Evolutionary conservation across 1,140 invertebrate genomes (phyloP).

Genomic region (Cepaea nemoralis): DNA sequence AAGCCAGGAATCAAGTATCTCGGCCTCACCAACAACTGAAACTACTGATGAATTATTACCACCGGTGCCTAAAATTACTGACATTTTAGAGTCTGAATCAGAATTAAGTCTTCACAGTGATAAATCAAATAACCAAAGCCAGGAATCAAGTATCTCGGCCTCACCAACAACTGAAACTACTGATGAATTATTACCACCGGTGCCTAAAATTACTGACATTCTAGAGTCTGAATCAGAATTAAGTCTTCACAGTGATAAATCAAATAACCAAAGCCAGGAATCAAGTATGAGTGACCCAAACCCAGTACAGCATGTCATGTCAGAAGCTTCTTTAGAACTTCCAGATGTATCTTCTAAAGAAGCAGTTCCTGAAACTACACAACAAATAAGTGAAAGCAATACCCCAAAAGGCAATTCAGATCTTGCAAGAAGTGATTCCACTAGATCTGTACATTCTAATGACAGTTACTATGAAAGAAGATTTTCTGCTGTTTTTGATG

Average conservation of each 20-base stretch:
- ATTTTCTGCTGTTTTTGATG: slow-evolving; percentile 57
- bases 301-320: background rate
- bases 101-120: slow-evolving; percentile 55
- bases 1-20: no score
- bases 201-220: slow-evolving; percentile 41
- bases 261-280: background rate
- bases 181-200: background rate
- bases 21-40: background rate
- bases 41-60: background rate
- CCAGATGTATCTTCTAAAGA: slow-evolving; percentile 16
- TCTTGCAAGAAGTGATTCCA: slow-evolving; percentile 24
- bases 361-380: slow-evolving; percentile 3
- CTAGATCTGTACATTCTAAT: slow-evolving; percentile 42
- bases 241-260: slow-evolving; percentile 51
- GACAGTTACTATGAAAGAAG: slow-evolving; percentile 60
- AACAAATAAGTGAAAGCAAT: background rate
- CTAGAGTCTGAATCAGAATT: slow-evolving; percentile 57
- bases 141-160: background rate
- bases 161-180: background rate
- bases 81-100: slow-evolving; percentile 55
- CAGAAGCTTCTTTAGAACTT: background rate
- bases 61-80: slow-evolving; percentile 32
- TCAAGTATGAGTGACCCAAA: background rate
- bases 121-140: background rate
- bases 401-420: background rate